Evolutionary conservation across 1,140 invertebrate species (phyloP), one percentile per base, ranked within the genome.

Genomic region (Polypedilum vanderplanki): DNA sequence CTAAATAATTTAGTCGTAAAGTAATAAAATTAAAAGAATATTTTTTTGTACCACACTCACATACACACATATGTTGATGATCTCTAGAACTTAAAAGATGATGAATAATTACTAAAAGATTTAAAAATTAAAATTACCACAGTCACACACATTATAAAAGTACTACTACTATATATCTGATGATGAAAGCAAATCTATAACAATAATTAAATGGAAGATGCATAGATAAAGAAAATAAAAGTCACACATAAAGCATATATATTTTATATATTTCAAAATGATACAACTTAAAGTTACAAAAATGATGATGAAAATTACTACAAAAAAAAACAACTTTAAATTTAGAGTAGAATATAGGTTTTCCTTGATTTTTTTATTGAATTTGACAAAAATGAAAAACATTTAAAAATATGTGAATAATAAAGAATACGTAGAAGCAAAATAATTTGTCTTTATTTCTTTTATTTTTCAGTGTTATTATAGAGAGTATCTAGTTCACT

Each of bases 351-450:
- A n/a, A 33, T 15, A 57, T 57, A 57, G 46, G 46, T 57, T 57
- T 57, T 57, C n/a, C 46, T 57, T 57, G 46, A 57, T 57, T 57
- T 57, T 57, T 57, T 57, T 57, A 57, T 57, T 57, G 46, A 57
- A 57, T 57, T 57, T 57, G 46, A 57, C 46, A 57, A 57, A 57
- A 57, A 57, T 57, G 46, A 57, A 57, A 57, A 57, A 57, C 46
- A 57, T 57, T 57, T 57, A 57, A 57, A 57, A 57, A 57, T 57
- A 57, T 57, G 46, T 57, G 46, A 57, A 57, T 57, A 57, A 57
- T 57, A 57, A 57, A 57, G 46, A 57, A 57, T 57, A 57, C 46
- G 46, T 57, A 57, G 46, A 57, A 33, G 24, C 24, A 33, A 33
- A 33, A 33, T 33, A 33, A n/a, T n/a, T n/a, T n/a, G n/a, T 33